phyloP scores from a whole-genome alignment of 2,113 vertebrate species.

The Colossoma macropomum region DNA sequence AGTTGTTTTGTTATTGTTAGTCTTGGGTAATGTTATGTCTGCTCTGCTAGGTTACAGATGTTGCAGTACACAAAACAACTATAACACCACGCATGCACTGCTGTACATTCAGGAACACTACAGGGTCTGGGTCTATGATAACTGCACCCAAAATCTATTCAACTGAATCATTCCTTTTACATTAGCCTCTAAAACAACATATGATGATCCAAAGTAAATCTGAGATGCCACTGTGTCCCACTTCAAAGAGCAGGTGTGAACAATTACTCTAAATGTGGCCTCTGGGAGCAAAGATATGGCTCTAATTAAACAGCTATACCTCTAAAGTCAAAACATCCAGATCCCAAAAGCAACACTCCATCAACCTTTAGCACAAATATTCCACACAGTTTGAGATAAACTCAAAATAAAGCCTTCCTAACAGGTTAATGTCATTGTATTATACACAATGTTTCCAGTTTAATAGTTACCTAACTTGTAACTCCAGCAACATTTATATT shows the following conservation, averaged over 20 bases:
- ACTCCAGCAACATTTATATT: no score
- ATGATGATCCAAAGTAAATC: background rate
- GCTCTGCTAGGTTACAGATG: slow-evolving; percentile 10
- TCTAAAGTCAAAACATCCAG: background rate
- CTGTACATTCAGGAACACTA: background rate
- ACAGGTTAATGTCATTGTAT: background rate
- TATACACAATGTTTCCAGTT: background rate
- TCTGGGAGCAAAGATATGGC: background rate
- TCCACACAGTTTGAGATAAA: background rate
- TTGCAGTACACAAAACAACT: background rate
- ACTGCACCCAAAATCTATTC: background rate
- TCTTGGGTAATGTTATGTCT: background rate
- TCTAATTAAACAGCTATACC: background rate
- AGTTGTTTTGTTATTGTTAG: slow-evolving; percentile 25
- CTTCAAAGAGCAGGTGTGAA: background rate
- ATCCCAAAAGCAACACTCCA: background rate
- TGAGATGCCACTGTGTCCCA: background rate
- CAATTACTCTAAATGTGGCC: background rate
- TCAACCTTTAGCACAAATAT: background rate
- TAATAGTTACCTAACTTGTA: no score
- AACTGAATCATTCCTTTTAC: background rate
- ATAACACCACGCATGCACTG: background rate
- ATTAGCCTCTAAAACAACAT: background rate
- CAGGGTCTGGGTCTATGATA: background rate
- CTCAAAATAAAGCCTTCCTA: background rate